A percentile compares a stretch with the other conserved stretches of the same genome.
These are phyloP conservation scores for Mylabris sibirica DNA, from an alignment of 2,888 invertebrate species.

Conservation along the genomic window DNA sequence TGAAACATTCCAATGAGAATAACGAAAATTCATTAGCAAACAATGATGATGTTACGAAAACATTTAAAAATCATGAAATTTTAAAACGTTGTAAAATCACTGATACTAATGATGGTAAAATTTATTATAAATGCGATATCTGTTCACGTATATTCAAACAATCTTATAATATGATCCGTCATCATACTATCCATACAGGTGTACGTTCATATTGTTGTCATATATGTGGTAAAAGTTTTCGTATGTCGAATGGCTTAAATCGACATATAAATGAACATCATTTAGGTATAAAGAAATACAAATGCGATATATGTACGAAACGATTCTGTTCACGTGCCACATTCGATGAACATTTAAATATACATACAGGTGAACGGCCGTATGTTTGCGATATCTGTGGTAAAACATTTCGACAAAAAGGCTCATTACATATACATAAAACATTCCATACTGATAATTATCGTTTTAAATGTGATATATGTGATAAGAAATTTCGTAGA, in stretches of 20 bases:
- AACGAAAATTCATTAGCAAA: not conserved
- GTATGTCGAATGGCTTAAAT: constrained; percentile 63
- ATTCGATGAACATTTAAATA: constrained; percentile 63
- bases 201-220: constrained; percentile 63
- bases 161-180: constrained; percentile 60
- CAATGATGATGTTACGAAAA: constrained; percentile 17
- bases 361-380: constrained; percentile 61
- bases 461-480: constrained; percentile 62
- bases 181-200: constrained; percentile 61
- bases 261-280: constrained; percentile 65
- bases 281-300: constrained; percentile 61
- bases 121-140: constrained; percentile 58
- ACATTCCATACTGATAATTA: constrained; percentile 45
- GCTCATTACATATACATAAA: constrained; percentile 56
- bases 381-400: constrained; percentile 67
- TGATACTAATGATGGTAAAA: constrained; percentile 44
- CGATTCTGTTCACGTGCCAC: constrained; percentile 64
- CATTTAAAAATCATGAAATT: constrained; percentile 44
- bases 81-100: constrained; percentile 49
- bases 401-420: constrained; percentile 63
- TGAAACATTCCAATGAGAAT: constrained; percentile 47
- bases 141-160: constrained; percentile 59
- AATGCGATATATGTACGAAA: constrained; percentile 62
- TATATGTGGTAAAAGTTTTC: constrained; percentile 65
- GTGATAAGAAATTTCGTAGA: constrained; percentile 66